Percentiles rank a stretch among this genome's conserved stretches.
These are phyloP conservation scores for Crepidodera aurea DNA, from an alignment of 2,888 invertebrate genomes.

Conservation along the genomic window DNA sequence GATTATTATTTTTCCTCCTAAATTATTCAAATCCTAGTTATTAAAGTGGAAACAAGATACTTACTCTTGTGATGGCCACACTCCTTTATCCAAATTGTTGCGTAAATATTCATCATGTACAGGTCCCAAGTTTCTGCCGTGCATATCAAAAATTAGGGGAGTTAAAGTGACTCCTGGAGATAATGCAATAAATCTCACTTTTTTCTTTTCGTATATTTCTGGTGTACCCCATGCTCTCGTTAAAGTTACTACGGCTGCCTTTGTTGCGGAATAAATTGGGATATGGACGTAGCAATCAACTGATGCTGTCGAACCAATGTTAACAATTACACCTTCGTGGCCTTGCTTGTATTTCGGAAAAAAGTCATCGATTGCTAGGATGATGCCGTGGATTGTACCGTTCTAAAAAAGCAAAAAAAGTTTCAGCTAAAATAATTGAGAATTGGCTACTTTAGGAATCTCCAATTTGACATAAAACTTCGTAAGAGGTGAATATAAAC, in stretches of 20 bases:
- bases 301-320: conserved; percentile 42
- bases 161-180: conserved; percentile 65
- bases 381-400: conserved; percentile 41
- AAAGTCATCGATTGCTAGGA: conserved; percentile 44
- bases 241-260: conserved; percentile 42
- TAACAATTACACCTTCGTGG: conserved; percentile 41
- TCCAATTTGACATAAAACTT: too few relatives aligned
- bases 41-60: too few relatives aligned
- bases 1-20: too few relatives aligned
- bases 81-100: not conserved
- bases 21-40: too few relatives aligned
- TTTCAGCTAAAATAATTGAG: too few relatives aligned
- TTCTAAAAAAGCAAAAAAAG: conserved; percentile 51
- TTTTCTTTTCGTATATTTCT: conserved; percentile 56
- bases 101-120: conserved; percentile 33
- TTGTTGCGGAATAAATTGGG: conserved; percentile 43
- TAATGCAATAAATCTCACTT: conserved; percentile 63
- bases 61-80: conserved; percentile 40
- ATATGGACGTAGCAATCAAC: conserved; percentile 27
- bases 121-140: conserved; percentile 39
- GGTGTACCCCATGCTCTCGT: conserved; percentile 41
- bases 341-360: conserved; percentile 43
- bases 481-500: too few relatives aligned
- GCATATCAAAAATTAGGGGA: conserved; percentile 48
- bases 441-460: too few relatives aligned